phyloP scores from a whole-genome alignment of 2,797 vertebrate species.

The Helicolenus hilgendorfi region DNA sequence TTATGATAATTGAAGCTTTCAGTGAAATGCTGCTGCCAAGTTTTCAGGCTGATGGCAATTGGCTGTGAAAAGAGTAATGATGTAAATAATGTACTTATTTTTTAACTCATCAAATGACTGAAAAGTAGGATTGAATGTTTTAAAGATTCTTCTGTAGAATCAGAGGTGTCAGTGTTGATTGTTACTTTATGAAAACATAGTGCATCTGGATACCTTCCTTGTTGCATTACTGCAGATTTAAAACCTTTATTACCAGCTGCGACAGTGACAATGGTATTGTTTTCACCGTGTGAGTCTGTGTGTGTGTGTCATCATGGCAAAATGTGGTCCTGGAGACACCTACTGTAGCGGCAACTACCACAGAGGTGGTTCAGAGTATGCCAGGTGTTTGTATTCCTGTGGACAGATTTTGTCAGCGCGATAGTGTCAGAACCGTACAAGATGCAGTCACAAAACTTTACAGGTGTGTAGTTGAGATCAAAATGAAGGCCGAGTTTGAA shows the following conservation, averaged over 20 bases:
- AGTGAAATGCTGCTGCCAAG: constrained; percentile 33
- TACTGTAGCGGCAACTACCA: not conserved
- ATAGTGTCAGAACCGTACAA: not conserved
- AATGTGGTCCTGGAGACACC: not conserved
- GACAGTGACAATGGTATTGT: not conserved
- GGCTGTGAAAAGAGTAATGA: constrained; percentile 41
- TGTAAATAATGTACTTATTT: constrained; percentile 35
- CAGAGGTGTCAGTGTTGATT: not conserved
- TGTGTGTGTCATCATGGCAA: not conserved
- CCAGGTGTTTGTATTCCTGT: not conserved
- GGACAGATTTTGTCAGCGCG: not conserved
- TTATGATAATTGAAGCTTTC: constrained; percentile 65
- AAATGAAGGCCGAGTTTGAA: too few relatives aligned
- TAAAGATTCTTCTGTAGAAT: not conserved
- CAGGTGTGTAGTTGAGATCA: too few relatives aligned
- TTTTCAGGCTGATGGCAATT: constrained; percentile 42
- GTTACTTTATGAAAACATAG: not conserved
- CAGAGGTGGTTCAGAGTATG: not conserved
- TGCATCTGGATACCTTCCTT: not conserved
- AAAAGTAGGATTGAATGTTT: constrained; percentile 7
- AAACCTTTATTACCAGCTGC: not conserved
- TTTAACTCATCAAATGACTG: constrained; percentile 17
- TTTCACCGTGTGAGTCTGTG: not conserved
- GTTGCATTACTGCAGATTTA: not conserved
- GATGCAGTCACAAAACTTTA: too few relatives aligned